A percentile compares a stretch with the other conserved stretches of the same genome.
Evolutionary conservation across 2,888 invertebrate species (phyloP).

Genomic region (Drosophila mulleri): DNA sequence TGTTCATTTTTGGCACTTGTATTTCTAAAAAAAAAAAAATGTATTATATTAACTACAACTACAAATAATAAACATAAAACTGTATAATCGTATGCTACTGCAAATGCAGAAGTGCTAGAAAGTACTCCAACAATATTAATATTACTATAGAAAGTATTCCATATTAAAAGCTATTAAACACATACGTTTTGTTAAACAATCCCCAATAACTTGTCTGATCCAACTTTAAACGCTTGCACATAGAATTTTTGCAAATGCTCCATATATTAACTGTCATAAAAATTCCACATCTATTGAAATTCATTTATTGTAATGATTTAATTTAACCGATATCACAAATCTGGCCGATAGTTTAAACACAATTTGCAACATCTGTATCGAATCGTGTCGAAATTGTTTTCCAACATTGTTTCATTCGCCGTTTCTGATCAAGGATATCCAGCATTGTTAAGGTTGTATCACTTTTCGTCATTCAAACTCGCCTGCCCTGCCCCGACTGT

Average conservation of each 20-base stretch:
- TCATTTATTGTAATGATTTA: not conserved
- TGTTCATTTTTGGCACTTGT: slow-evolving; percentile 67
- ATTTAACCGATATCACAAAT: not conserved
- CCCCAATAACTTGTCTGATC: slow-evolving; percentile 14
- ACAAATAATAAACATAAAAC: slow-evolving; percentile 62
- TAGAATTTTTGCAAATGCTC: not conserved
- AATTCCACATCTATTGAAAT: not conserved
- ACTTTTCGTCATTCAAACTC: not conserved
- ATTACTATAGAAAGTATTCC: slow-evolving; percentile 69
- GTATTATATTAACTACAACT: slow-evolving; percentile 74
- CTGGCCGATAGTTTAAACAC: not conserved
- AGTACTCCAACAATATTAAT: slow-evolving; percentile 50
- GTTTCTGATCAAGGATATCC: not conserved
- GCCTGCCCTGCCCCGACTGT: not conserved
- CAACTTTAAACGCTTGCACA: slow-evolving; percentile 29
- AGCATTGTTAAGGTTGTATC: slow-evolving; percentile 1
- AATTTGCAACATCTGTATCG: not conserved
- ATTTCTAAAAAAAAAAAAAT: slow-evolving; percentile 55
- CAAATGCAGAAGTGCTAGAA: slow-evolving; percentile 57
- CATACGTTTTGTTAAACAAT: slow-evolving; percentile 67
- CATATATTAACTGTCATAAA: not conserved
- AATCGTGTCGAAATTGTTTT: not conserved
- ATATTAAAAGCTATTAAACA: slow-evolving; percentile 71
- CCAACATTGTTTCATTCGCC: not conserved
- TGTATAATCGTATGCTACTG: slow-evolving; percentile 70